Evolutionary conservation across 2,888 invertebrate genomes (phyloP), one percentile per base, ranked within the genome.

Genomic region (Andrena praecox): DNA sequence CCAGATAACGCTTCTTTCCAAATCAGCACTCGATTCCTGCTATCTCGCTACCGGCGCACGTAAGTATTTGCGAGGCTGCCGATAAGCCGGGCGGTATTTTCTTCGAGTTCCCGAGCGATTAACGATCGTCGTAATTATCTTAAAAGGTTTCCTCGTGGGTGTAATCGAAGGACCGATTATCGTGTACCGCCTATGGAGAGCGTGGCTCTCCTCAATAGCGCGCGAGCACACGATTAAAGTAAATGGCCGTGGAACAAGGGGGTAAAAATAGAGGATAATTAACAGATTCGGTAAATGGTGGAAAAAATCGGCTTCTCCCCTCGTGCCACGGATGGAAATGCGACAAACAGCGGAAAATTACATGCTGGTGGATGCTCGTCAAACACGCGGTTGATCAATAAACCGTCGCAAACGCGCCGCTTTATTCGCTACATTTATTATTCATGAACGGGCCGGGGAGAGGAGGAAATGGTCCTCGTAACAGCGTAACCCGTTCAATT

Each of bases 71-170:
- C 64, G 68, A 75, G 66, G 16, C 60, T 35, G 52, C 33, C 62
- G 62, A 72, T 78, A 76, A 73, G 77, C 52, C 62, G n/a, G 16
- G n/a, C 52, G n/a, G 35, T 77, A 80, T 77, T 75, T 83, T 77
- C 80, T 54, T 73, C 75, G 54, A 56, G 60, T 84, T 87, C 69
- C 62, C 63, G 35, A 29, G 60, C 73, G 70, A 88, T 88, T 88
- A 81, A 88, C 81, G 74, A 64, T 48, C 64, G 31, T 59, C 71
- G 62, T 84, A 88, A 87, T 88, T 84, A 84, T 86, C 76, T 80
- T 80, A 79, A 88, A 78, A 82, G 79, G 78, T 59, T 81, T 54
- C 72, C 77, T 80, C 77, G 78, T 84, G 79, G 68, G 77, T 74
- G 82, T 80, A 75, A 82, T 86, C 74, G 77, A 73, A 77, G 80